Base-by-base conservation (phyloP, 2,888 invertebrate species). In the Anthrax anthrax region DNA sequence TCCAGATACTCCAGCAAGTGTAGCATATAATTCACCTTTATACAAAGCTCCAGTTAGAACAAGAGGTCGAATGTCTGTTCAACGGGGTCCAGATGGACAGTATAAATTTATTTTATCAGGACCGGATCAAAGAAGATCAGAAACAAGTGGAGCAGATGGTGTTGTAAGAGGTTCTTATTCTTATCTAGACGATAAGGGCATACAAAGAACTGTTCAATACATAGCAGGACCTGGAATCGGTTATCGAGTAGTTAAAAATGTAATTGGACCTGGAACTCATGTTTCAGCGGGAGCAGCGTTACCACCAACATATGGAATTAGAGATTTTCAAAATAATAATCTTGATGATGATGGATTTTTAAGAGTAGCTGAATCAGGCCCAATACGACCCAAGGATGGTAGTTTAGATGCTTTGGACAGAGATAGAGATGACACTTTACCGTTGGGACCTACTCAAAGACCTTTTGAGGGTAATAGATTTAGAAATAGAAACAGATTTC, bases 151-250 rank as follows among this genome's bases (percentile, higher is more conserved):
- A 52, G 71, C 81, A 0, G 75, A 75, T 46, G 83, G 83, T 16
- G 75, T 84, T 52, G 82, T 84, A 2, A 69, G 81, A 52, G 85
- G 84, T 32, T 81, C 83, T 0, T 84, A 84, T 68, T 82, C 84
- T 1, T 85, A 82, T 60, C 64, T 84, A 17, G 84, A 84, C 54
- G 84, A 84, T 57, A 83, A 84, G 67, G 84, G 84, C 1, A 77
- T 81, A 23, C 83, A 84, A 61, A 77, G 77, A 52, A 81, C 84
- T 0, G 84, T 84, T 1, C 79, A 84, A 63, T 85, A 85, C 61
- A 83, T 81, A 53, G 84, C 84, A 0, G 84, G 85, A 0, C 83
- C 85, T 0, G 81, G 69, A 51, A 84, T 84, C 41, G 85, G 85
- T 1, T 85, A 84, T 58, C 72, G 83, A 39, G 78, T 84, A 3